These are phyloP conservation scores for Theocolax elegans DNA, from an alignment of 1,140 invertebrate genomes.

Conservation along the genomic window DNA sequence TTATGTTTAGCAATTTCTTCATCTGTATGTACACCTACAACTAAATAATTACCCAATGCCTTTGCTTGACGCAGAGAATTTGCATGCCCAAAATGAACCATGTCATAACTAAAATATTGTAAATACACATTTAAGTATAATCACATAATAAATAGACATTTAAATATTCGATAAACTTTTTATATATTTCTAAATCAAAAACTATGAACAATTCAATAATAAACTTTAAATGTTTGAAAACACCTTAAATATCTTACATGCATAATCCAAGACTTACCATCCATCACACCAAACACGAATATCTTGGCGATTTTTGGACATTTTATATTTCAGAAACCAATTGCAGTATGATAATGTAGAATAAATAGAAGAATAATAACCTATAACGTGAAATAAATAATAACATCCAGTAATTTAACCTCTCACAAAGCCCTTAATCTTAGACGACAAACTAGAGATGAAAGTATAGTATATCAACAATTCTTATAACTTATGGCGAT, in stretches of 20 bases:
- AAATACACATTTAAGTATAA: background rate
- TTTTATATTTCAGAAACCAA: no score
- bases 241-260: background rate
- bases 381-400: no score
- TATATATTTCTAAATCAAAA: background rate
- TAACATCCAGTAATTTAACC: no score
- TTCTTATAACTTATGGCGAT: no score
- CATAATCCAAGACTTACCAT: constrained; percentile 74
- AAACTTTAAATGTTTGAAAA: constrained; percentile 6
- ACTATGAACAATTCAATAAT: background rate
- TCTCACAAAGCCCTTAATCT: no score
- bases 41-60: constrained; percentile 93
- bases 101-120: constrained; percentile 82
- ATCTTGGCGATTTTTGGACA: constrained; percentile 67
- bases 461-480: no score
- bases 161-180: background rate
- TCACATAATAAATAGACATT: background rate
- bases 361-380: no score
- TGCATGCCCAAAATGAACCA: constrained; percentile 99
- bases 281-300: constrained; percentile 94
- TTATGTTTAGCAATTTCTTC: constrained; percentile 98
- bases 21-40: constrained; percentile 98
- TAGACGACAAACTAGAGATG: no score
- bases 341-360: no score
- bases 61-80: constrained; percentile 97